phyloP scores from a whole-genome alignment of 2,113 vertebrate genomes.

The Sinocyclocheilus anshuiensis region DNA sequence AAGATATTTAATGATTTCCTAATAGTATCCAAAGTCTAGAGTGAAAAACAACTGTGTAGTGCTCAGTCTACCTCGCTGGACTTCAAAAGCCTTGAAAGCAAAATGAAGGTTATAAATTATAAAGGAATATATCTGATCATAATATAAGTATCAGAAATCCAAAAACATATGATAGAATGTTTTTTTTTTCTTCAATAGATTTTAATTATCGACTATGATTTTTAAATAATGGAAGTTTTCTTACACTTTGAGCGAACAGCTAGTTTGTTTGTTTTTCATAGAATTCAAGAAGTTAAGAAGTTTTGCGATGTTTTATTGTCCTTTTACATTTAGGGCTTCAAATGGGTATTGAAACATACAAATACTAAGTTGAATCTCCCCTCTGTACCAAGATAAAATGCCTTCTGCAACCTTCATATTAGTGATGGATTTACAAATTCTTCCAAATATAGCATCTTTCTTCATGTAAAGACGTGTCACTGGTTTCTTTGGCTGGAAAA shows the following conservation, averaged over 20 bases:
- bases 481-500: conserved; percentile 17
- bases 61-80: neutral
- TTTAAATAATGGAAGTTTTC: neutral
- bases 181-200: neutral
- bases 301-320: neutral
- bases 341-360: neutral
- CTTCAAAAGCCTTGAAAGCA: neutral
- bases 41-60: neutral
- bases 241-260: neutral
- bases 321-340: neutral
- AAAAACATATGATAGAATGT: neutral
- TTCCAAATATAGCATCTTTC: neutral
- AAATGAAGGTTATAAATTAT: neutral
- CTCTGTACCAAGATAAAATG: neutral
- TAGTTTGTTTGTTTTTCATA: neutral
- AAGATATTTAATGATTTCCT: neutral
- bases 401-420: neutral
- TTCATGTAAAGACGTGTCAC: neutral
- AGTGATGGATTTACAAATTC: neutral
- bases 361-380: neutral
- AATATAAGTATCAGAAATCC: neutral
- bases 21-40: neutral
- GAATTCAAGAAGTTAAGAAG: neutral
- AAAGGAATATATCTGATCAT: neutral
- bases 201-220: neutral